phyloP scores from a whole-genome alignment of 2,113 vertebrate species.

The Cyanoderma ruficeps region DNA sequence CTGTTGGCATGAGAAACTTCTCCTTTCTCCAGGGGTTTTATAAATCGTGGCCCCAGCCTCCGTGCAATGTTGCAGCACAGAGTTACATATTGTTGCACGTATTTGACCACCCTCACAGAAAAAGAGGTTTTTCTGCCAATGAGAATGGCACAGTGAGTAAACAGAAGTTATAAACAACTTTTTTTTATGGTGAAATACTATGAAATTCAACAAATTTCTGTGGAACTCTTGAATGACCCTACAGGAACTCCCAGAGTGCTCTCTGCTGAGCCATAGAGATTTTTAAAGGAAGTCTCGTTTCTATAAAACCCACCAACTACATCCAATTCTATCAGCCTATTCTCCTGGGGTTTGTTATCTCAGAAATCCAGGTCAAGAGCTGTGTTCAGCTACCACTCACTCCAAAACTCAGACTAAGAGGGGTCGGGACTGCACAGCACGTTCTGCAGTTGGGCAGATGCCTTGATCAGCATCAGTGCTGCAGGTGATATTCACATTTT shows the following conservation, averaged over 20 bases:
- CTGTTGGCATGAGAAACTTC: background rate
- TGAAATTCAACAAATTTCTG: background rate
- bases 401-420: background rate
- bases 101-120: background rate
- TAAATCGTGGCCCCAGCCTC: background rate
- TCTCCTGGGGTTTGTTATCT: background rate
- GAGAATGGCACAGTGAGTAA: background rate
- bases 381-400: background rate
- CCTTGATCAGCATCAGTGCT: background rate
- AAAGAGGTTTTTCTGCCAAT: background rate
- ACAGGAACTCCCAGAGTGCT: background rate
- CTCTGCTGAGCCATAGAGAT: background rate
- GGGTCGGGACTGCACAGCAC: background rate
- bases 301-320: background rate
- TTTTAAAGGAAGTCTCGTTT: background rate
- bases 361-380: conserved; percentile 33
- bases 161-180: background rate
- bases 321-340: background rate
- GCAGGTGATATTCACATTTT: background rate
- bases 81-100: background rate
- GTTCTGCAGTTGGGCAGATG: background rate
- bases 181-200: background rate
- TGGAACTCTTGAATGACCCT: background rate
- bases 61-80: background rate
- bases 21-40: background rate